Base-by-base conservation (phyloP, 2,888 invertebrate species). In the Caenorhabditis sp. region DNA sequence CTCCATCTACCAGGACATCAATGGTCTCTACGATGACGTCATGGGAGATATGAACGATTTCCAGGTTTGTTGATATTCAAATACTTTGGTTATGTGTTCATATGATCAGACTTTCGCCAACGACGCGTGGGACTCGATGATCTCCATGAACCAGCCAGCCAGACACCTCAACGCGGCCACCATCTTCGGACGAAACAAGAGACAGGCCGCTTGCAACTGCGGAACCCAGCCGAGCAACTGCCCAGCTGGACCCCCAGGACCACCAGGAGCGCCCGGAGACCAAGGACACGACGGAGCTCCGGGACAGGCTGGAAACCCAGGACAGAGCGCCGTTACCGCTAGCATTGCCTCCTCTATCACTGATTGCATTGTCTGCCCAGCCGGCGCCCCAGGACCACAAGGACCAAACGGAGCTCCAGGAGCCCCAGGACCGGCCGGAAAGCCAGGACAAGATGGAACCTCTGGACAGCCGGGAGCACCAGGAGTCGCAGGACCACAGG, bases 1-100 rank as follows among this genome's bases (percentile, higher is more conserved):
- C 20, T 56, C 61, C 39, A 61, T 81, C 52, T 78, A 78, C 74
- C 78, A 81, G 43, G 81, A 81, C 45, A 81, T 81, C 70, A 81
- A 81, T 53, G 73, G 43, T 20, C 73, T 81, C 53, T 78, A 81
- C 35, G 78, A 81, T 61, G 73, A 81, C 32, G 81, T 73, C 20
- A 76, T 81, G 75, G 37, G 41, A 24, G 76, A 81, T 61, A 73
- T 81, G 73, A 41, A 43, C 20, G 78, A 78, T 20, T 81, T 81
- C 71, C 52, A 78, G 71, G 78, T 78, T n/a, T n/a, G n/a, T n/a
- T n/a, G n/a, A n/a, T n/a, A n/a, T n/a, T n/a, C n/a, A n/a, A n/a
- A n/a, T n/a, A n/a, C n/a, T n/a, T n/a, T n/a, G n/a, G n/a, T n/a
- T n/a, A n/a, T n/a, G n/a, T n/a, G n/a, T n/a, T n/a, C n/a, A n/a